Percentiles rank a stretch among this genome's conserved stretches.
These are phyloP conservation scores for Laticauda colubrina DNA, from an alignment of 2,113 vertebrate genomes.

Conservation along the genomic window DNA sequence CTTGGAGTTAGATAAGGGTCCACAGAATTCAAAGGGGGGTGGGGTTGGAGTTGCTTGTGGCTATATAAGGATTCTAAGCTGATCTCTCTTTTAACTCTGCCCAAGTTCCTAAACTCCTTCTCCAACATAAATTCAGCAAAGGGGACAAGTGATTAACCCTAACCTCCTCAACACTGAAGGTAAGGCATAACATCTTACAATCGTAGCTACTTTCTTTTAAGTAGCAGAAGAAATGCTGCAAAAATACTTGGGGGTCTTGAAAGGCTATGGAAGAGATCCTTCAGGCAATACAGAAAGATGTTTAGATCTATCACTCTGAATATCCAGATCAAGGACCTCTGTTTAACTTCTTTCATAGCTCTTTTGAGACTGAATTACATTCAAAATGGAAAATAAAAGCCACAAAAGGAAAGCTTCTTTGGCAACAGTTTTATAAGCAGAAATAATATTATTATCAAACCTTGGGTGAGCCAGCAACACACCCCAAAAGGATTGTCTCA, in stretches of 20 bases:
- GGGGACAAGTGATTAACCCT: background rate
- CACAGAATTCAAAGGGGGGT: background rate
- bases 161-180: background rate
- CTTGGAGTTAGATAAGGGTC: background rate
- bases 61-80: background rate
- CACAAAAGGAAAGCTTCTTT: background rate
- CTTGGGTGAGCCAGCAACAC: background rate
- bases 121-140: background rate
- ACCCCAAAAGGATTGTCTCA: background rate
- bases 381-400: background rate
- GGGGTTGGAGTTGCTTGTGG: background rate
- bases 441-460: background rate
- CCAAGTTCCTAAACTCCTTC: background rate
- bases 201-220: background rate
- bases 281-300: background rate
- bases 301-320: background rate
- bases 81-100: background rate
- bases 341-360: background rate
- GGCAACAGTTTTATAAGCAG: background rate
- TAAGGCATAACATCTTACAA: background rate
- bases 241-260: background rate
- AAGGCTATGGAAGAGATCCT: background rate
- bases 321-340: background rate
- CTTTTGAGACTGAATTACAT: background rate
- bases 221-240: background rate